phyloP scores from a whole-genome alignment of 2,888 invertebrate genomes.

The Gastrophysa polygoni region DNA sequence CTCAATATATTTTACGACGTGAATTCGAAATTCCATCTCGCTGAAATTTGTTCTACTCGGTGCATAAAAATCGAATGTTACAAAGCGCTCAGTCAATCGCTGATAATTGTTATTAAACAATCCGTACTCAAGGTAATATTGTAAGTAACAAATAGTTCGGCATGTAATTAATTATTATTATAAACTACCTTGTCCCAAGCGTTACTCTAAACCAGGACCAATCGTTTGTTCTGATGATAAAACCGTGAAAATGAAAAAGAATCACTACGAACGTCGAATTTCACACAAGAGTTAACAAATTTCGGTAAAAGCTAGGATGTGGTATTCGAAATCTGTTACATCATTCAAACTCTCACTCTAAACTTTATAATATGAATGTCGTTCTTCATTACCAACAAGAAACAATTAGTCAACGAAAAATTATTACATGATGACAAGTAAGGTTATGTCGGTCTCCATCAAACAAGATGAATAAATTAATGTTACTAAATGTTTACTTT shows the following conservation, averaged over 20 bases:
- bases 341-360: not conserved
- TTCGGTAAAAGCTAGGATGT: conserved; percentile 3
- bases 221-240: conserved; percentile 8
- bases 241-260: conserved; percentile 6
- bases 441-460: not conserved
- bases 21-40: too few relatives aligned
- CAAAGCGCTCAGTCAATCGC: conserved; percentile 5
- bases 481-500: not conserved
- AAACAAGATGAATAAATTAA: not conserved
- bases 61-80: too few relatives aligned
- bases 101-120: conserved; percentile 2
- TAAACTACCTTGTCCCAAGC: conserved; percentile 5
- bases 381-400: not conserved
- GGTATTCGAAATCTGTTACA: not conserved
- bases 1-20: too few relatives aligned
- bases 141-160: conserved; percentile 10
- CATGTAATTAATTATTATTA: conserved; percentile 13
- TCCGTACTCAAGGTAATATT: conserved; percentile 9
- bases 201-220: conserved; percentile 10
- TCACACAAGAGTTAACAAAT: conserved; percentile 8
- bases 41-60: too few relatives aligned
- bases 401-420: not conserved
- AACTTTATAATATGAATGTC: not conserved
- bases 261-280: not conserved
- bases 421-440: not conserved